A percentile compares a stretch with the other conserved stretches of the same genome.
Conservation (phyloP, 64 coral and sea anemone species). For the Catalaphyllia jardinei region DNA sequence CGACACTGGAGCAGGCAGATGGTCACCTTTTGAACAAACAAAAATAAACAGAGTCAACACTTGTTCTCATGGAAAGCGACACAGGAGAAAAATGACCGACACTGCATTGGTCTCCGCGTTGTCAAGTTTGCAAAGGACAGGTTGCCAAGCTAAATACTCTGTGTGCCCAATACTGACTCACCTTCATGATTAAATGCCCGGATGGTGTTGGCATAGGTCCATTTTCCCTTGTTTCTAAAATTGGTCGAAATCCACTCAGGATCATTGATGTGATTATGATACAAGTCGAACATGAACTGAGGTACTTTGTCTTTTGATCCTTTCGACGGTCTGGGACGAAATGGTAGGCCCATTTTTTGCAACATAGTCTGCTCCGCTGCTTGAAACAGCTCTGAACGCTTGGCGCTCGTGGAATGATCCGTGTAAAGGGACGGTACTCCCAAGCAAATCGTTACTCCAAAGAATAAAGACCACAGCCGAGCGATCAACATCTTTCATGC, state of each 20-base stretch:
- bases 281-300: conserved; percentile 81
- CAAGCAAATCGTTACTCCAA: conserved; percentile 39
- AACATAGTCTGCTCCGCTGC: conserved; percentile 65
- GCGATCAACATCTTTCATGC: conserved; percentile 65
- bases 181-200: conserved; percentile 88
- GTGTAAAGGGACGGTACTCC: conserved; percentile 15
- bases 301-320: conserved; percentile 59
- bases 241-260: conserved; percentile 93
- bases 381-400: conserved; percentile 53
- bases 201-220: conserved; percentile 88
- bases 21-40: conserved; percentile 53
- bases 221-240: conserved; percentile 73
- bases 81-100: conserved; percentile 15
- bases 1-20: background rate
- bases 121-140: conserved; percentile 7
- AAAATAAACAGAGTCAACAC: conserved; percentile 29
- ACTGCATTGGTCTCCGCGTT: conserved; percentile 30
- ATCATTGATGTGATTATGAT: conserved; percentile 76
- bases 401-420: background rate
- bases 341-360: conserved; percentile 63
- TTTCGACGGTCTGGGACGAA: conserved; percentile 68
- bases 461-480: conserved; percentile 51
- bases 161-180: conserved; percentile 11
- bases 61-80: background rate
- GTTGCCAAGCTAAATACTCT: conserved; percentile 18